Conservation (phyloP, 2,113 vertebrate species). For the Drymodes brunneopygia region DNA sequence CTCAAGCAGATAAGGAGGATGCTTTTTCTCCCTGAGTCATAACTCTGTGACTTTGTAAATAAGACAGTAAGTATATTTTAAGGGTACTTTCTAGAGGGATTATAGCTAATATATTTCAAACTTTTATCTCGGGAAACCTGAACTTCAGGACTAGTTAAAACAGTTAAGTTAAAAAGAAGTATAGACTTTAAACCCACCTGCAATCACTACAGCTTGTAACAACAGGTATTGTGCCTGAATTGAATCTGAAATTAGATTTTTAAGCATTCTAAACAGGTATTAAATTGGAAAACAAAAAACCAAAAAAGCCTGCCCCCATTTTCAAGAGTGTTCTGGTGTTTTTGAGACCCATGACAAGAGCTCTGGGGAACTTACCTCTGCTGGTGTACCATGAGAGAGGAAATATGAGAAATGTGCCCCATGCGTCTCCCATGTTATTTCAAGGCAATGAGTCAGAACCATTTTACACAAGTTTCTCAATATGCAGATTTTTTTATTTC, state of each 20-base stretch:
- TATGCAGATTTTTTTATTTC: not conserved
- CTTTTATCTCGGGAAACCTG: not conserved
- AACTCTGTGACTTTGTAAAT: not conserved
- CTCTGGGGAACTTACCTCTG: not conserved
- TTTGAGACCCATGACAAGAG: not conserved
- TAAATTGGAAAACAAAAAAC: not conserved
- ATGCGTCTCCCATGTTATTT: not conserved
- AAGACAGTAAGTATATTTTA: not conserved
- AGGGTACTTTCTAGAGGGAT: not conserved
- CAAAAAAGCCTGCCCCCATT: not conserved
- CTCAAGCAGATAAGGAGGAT: not conserved
- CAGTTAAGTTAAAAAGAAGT: not conserved
- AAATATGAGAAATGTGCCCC: not conserved
- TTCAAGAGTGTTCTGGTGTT: not conserved
- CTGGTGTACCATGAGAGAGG: fast-evolving
- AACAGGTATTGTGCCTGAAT: not conserved
- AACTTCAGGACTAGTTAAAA: not conserved
- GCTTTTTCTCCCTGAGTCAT: not conserved
- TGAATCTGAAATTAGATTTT: not conserved
- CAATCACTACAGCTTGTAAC: not conserved
- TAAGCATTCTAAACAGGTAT: not conserved
- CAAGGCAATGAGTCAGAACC: not conserved
- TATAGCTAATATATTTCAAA: not conserved
- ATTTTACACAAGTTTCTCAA: not conserved
- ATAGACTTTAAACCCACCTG: not conserved